Percentiles rank a stretch among this genome's conserved stretches.
Evolutionary conservation across 1,140 invertebrate genomes (phyloP).

Genomic region (Ericerus pela): DNA sequence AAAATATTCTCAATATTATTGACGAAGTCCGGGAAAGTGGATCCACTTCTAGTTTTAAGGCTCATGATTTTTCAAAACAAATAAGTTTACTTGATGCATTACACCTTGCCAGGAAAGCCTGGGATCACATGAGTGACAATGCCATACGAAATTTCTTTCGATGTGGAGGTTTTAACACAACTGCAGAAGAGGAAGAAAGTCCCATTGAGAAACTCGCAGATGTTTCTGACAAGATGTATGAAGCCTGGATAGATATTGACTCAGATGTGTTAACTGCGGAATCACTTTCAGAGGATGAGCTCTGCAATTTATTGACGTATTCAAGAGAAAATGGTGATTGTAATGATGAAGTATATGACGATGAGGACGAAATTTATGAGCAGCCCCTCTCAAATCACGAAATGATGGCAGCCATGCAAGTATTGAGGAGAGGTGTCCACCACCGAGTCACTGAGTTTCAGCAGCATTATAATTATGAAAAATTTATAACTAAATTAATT

Average conservation of each 20-base stretch:
- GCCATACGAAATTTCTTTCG: not conserved
- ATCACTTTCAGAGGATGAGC: too few relatives aligned
- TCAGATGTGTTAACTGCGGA: not conserved
- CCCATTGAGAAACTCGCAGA: too few relatives aligned
- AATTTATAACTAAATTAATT: too few relatives aligned
- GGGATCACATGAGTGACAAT: not conserved
- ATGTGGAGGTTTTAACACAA: not conserved
- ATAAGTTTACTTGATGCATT: not conserved
- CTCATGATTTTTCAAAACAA: conserved; percentile 1
- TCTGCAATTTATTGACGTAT: too few relatives aligned
- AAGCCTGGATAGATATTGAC: not conserved
- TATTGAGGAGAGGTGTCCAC: too few relatives aligned
- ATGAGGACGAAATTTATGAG: too few relatives aligned
- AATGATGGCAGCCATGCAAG: too few relatives aligned
- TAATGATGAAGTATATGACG: too few relatives aligned
- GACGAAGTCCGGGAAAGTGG: not conserved
- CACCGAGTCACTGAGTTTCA: too few relatives aligned
- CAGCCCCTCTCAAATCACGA: too few relatives aligned
- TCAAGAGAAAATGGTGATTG: too few relatives aligned
- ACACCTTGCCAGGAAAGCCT: not conserved
- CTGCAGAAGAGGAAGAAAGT: not conserved
- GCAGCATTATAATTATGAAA: too few relatives aligned
- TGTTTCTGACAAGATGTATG: not conserved
- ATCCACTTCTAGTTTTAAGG: not conserved
- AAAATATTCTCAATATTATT: conserved; percentile 3